phyloP scores from a whole-genome alignment of 1,140 invertebrate genomes.

The Drosophila suzukii region DNA sequence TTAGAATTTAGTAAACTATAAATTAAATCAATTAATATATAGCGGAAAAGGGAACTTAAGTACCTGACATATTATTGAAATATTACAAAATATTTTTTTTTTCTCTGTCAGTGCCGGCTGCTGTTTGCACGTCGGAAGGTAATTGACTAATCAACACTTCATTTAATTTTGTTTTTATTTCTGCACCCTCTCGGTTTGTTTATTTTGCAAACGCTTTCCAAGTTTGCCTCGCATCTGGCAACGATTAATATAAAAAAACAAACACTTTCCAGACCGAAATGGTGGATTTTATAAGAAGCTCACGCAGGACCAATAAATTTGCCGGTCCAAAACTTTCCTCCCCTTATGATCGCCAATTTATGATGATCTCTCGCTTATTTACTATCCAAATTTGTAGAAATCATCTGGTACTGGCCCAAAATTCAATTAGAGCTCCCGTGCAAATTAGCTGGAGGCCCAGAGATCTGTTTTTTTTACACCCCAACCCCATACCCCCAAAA shows the following conservation, averaged over 20 bases:
- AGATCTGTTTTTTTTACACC: slow-evolving; percentile 29
- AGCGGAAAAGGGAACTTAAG: too few species aligned
- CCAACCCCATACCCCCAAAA: not conserved
- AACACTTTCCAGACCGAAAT: slow-evolving; percentile 9
- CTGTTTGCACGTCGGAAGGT: slow-evolving; percentile 44
- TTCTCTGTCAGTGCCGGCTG: slow-evolving; percentile 17
- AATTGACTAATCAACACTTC: slow-evolving; percentile 79
- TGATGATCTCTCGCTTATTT: slow-evolving; percentile 25
- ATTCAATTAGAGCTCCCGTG: slow-evolving; percentile 71
- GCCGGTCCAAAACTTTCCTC: slow-evolving; percentile 42
- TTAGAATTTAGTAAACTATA: too few species aligned
- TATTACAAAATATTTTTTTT: not conserved
- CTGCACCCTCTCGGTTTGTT: slow-evolving; percentile 62
- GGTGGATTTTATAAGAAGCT: slow-evolving; percentile 17
- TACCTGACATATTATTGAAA: not conserved
- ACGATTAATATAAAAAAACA: slow-evolving; percentile 46
- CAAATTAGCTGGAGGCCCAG: slow-evolving; percentile 52
- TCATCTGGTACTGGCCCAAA: slow-evolving; percentile 43
- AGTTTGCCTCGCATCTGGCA: slow-evolving; percentile 58
- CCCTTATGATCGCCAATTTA: slow-evolving; percentile 21
- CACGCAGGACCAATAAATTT: slow-evolving; percentile 47
- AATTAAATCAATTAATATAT: too few species aligned
- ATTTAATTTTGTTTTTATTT: slow-evolving; percentile 77
- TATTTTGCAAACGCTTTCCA: slow-evolving; percentile 65
- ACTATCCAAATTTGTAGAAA: slow-evolving; percentile 45